phyloP scores from a whole-genome alignment of 2,888 invertebrate species.

The Cyrtodaria siliqua region DNA sequence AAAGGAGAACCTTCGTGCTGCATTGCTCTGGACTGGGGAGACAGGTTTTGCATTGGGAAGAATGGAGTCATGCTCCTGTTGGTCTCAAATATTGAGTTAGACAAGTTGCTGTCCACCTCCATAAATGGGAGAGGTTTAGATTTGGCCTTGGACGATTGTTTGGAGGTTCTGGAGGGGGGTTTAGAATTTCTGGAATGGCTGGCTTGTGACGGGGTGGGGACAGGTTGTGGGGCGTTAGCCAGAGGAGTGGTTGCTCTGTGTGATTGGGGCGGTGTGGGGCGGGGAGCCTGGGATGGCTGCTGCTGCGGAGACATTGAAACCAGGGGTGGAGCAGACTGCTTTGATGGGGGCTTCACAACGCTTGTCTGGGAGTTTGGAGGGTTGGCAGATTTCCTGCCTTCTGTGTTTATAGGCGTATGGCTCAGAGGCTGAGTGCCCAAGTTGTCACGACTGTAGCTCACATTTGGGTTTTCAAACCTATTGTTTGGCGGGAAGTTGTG shows the following conservation, averaged over 20 bases:
- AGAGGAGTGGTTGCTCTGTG: conserved; percentile 63
- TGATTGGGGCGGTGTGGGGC: conserved; percentile 57
- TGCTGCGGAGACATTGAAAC: conserved; percentile 58
- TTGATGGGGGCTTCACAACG: conserved; percentile 66
- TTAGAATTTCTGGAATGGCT: conserved; percentile 60
- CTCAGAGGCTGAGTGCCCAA: conserved; percentile 72
- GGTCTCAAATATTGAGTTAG: conserved; percentile 70
- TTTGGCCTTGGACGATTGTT: conserved; percentile 49
- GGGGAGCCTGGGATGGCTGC: conserved; percentile 35
- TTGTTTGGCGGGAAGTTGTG: conserved; percentile 55
- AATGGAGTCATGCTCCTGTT: conserved; percentile 80
- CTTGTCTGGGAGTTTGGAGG: conserved; percentile 60
- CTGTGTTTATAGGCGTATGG: conserved; percentile 69
- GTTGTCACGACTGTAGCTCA: conserved; percentile 56
- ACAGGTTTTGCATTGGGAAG: conserved; percentile 80
- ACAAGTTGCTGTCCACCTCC: conserved; percentile 77
- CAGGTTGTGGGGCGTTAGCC: conserved; percentile 54
- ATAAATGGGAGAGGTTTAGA: conserved; percentile 65
- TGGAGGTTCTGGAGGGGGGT: conserved; percentile 45
- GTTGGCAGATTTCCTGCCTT: conserved; percentile 71
- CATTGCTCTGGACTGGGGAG: conserved; percentile 79
- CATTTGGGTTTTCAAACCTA: conserved; percentile 60
- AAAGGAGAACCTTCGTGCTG: conserved; percentile 82
- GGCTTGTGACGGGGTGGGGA: conserved; percentile 62
- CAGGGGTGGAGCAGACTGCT: conserved; percentile 64